Evolutionary conservation across 2,888 invertebrate species (phyloP).

Genomic region (Cheilosia grossa): DNA sequence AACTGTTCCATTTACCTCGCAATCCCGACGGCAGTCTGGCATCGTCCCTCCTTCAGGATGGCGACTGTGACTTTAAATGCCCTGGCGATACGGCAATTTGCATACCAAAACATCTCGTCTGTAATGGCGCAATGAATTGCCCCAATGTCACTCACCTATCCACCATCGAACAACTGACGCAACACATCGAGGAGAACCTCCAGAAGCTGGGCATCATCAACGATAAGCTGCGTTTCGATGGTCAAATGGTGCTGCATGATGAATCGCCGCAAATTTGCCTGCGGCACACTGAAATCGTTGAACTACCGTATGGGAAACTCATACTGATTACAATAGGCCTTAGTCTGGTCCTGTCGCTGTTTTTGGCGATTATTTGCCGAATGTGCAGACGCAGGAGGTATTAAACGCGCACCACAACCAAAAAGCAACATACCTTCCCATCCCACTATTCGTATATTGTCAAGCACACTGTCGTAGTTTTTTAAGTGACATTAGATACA

Average conservation of each 20-base stretch:
- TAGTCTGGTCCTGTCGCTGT: slow-evolving; percentile 80
- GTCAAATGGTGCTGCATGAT: slow-evolving; percentile 86
- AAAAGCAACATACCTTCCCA: neutral
- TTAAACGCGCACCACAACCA: slow-evolving; percentile 27
- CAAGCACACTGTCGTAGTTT: slow-evolving; percentile 62
- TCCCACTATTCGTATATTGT: slow-evolving; percentile 44
- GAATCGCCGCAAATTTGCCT: slow-evolving; percentile 90
- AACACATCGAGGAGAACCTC: slow-evolving; percentile 86
- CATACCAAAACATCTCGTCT: slow-evolving; percentile 92
- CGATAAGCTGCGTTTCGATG: slow-evolving; percentile 83
- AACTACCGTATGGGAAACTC: slow-evolving; percentile 81
- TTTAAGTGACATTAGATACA: slow-evolving; percentile 63
- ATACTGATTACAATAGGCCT: slow-evolving; percentile 80
- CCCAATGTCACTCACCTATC: slow-evolving; percentile 87
- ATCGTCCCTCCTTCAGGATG: slow-evolving; percentile 90
- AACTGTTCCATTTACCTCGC: slow-evolving; percentile 92
- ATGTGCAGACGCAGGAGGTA: slow-evolving; percentile 79
- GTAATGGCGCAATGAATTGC: slow-evolving; percentile 94
- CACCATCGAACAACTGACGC: slow-evolving; percentile 84
- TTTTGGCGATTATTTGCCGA: slow-evolving; percentile 81
- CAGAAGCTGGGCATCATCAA: slow-evolving; percentile 85
- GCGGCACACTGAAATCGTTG: slow-evolving; percentile 83
- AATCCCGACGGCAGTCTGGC: slow-evolving; percentile 92
- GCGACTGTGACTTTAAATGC: slow-evolving; percentile 92
- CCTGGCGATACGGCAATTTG: slow-evolving; percentile 93